Base-by-base conservation (phyloP, 2,888 invertebrate species). In the Bruchidius siliquastri region DNA sequence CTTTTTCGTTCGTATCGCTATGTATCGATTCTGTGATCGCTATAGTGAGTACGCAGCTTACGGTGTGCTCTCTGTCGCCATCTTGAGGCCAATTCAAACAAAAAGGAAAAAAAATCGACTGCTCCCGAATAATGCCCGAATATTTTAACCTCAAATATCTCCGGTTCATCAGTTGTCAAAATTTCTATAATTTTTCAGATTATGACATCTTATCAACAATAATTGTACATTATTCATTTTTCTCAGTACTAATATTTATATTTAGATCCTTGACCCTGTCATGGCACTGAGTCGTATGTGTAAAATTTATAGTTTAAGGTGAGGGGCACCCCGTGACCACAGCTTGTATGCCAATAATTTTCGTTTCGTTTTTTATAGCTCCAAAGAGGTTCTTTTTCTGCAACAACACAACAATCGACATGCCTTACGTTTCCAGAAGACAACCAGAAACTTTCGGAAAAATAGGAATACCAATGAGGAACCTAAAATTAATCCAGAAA, bases 241-340 rank as follows among this genome's bases (percentile, higher is more conserved):
- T 49, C 3, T 49, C 49, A 49, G 18, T 13, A 49, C 6, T 13
- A 49, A 49, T 13, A 49, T 30, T 30, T 6, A 13, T 49, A 49
- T 18, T 49, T 49, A 13, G 10, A 1, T 4, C 49, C 49, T 49
- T 13, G 49, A 49, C 18, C 49, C 49, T 49, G 49, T 13, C 18
- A 84, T 85, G 85, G 83, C 84, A 30, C 75, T 85, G 72, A 83
- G 84, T 74, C 82, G 83, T 71, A 83, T 84, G 80, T 74, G 81
- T 71, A 79, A 78, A 73, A 73, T 83, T 75, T 79, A 78, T 26
- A 81, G 84, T 77, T 76, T 83, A 71, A 81, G 81, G 83, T 83
- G 78, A 76, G 75, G 77, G 21, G 22, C 6, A 20, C 22, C 21
- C 20, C 21, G 68, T 70, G 66, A 70, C 21, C 69, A 20, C n/a